Conservation (phyloP, 2,113 vertebrate species). For the Vidua chalybeata region DNA sequence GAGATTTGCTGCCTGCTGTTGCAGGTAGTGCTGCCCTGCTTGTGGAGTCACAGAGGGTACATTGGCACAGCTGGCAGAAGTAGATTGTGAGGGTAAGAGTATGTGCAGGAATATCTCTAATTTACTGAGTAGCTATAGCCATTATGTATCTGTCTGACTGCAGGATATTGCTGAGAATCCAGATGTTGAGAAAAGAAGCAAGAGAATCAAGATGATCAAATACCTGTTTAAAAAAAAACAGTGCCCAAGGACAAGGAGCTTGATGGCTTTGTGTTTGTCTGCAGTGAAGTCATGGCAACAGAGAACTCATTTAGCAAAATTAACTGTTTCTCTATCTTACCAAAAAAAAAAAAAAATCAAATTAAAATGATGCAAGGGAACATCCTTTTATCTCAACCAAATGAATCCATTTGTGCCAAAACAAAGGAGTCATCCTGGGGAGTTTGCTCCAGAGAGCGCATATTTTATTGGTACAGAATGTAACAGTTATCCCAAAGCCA, state of each 20-base stretch:
- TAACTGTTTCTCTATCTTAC: conserved; percentile 70
- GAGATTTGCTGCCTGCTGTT: neutral
- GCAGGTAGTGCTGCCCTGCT: neutral
- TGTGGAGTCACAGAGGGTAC: neutral
- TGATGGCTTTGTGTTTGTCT: conserved; percentile 71
- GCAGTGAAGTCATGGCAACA: conserved; percentile 72
- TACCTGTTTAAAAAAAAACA: conserved; percentile 64
- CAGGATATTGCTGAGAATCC: conserved; percentile 5
- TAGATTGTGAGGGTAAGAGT: neutral
- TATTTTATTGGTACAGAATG: conserved; percentile 31
- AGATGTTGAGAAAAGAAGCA: conserved; percentile 48
- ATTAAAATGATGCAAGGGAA: conserved; percentile 43
- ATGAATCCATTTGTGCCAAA: conserved; percentile 59
- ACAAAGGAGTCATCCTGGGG: conserved; percentile 53
- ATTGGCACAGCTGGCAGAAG: neutral
- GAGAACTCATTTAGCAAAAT: conserved; percentile 69
- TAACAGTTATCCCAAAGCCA: conserved; percentile 37
- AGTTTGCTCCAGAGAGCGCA: conserved; percentile 60
- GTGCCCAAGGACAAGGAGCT: conserved; percentile 52
- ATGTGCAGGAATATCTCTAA: neutral
- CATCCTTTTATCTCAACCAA: conserved; percentile 68
- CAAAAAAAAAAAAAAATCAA: neutral
- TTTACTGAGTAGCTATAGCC: neutral
- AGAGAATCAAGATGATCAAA: conserved; percentile 59
- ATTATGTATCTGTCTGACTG: neutral